Evolutionary conservation across 2,113 vertebrate genomes (phyloP), one percentile per base, ranked within the genome.

Genomic region (Ameiurus melas): DNA sequence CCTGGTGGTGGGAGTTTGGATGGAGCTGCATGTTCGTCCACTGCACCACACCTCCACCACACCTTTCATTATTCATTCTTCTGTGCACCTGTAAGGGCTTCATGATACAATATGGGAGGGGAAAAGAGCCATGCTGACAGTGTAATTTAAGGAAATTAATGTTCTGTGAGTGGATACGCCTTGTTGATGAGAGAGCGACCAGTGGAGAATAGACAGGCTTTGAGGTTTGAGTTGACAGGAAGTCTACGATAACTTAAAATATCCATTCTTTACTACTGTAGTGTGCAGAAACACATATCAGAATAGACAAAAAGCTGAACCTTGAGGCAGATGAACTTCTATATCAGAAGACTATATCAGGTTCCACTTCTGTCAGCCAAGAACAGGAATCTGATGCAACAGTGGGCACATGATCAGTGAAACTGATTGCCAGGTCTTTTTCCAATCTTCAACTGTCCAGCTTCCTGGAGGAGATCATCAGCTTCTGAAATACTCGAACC

Each of bases 1-100:
- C 96, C 96, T 97, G 97, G 96, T 94, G 96, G 92, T 92, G 83
- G 88, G n/a, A 36, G 83, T 83, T 60, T 22, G 30, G 94, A 96
- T 91, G 93, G 93, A 93, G 89, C 73, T 57, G 5, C 66, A 92
- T 16, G 17, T 43, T 43, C 33, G 33, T 83, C 10, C 13, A 83
- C 80, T 62, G 19, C 57, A 83, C 80, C 57, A 58, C 79, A 57
- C 95, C 94, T 96, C 93, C 94, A 93, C 95, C 95, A 97, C 96
- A 99, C 97, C 98, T 97, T 97, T 96, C 97, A 97, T 98, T 97
- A 97, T 95, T n/a, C 94, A 97, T 98, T 97, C 97, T 95, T 27
- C 94, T 94, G 94, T 95, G 96, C 97, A 98, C 97, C 97, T 98
- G 97, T 97, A 95, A 94, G 90, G 93, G 94, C 94, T 95, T 96